Evolutionary conservation across 2,113 vertebrate species (phyloP).

Genomic region (Typhlomys cinereus): DNA sequence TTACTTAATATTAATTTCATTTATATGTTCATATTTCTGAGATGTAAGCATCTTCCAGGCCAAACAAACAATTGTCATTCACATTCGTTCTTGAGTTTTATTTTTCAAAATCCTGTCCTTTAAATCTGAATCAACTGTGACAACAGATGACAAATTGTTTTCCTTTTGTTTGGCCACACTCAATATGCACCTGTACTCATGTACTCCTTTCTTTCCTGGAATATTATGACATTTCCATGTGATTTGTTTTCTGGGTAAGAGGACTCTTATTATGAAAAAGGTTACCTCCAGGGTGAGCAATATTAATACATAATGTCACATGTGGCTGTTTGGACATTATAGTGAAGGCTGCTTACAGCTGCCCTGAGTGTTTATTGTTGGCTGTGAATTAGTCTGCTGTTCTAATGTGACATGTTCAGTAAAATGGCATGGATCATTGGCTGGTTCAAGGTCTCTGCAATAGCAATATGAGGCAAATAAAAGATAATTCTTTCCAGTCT

Average conservation of each 20-base stretch:
- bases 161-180: slow-evolving; percentile 62
- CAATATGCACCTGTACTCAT: slow-evolving; percentile 54
- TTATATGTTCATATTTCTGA: neutral
- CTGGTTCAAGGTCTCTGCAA: slow-evolving; percentile 53
- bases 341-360: slow-evolving; percentile 44
- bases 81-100: slow-evolving; percentile 25
- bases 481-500: slow-evolving; percentile 25
- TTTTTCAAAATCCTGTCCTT: neutral
- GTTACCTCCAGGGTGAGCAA: slow-evolving; percentile 22
- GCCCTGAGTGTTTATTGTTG: slow-evolving; percentile 54
- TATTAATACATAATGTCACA: slow-evolving; percentile 67
- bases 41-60: neutral
- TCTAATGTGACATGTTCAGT: slow-evolving; percentile 65
- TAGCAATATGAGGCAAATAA: slow-evolving; percentile 51
- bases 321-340: slow-evolving; percentile 50
- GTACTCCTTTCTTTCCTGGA: neutral
- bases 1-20: slow-evolving; percentile 50
- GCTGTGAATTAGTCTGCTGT: slow-evolving; percentile 67
- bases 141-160: slow-evolving; percentile 49
- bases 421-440: slow-evolving; percentile 60
- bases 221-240: slow-evolving; percentile 60
- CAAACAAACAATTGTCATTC: neutral
- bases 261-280: slow-evolving; percentile 56
- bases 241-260: slow-evolving; percentile 63
- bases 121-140: slow-evolving; percentile 21